Evolutionary conservation across 2,113 vertebrate genomes (phyloP).

Genomic region (Indicator indicator): DNA sequence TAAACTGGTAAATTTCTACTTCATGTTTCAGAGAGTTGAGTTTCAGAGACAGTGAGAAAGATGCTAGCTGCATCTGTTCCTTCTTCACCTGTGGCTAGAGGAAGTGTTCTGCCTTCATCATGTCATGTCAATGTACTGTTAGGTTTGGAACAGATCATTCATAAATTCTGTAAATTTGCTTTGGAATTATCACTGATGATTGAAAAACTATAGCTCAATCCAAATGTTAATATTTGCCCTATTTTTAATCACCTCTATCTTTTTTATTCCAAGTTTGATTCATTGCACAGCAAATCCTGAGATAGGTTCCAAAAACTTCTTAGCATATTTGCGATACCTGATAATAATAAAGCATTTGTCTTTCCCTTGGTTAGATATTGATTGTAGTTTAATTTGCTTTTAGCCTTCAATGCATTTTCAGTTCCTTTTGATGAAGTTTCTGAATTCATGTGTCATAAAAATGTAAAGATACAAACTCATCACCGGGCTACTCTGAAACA

Average conservation of each 20-base stretch:
- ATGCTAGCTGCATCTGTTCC: background rate
- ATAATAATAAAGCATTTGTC: background rate
- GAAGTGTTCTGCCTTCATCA: background rate
- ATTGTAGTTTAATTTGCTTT: background rate
- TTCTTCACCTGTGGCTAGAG: background rate
- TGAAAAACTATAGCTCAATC: background rate
- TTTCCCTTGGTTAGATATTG: background rate
- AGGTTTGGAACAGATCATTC: background rate
- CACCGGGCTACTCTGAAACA: background rate
- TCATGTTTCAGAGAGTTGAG: background rate
- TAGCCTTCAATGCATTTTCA: background rate
- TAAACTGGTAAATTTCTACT: background rate
- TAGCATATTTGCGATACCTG: background rate
- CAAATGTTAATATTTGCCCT: background rate
- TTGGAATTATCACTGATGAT: background rate
- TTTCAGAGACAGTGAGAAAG: background rate
- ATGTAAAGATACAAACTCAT: background rate
- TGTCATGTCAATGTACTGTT: background rate
- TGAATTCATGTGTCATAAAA: background rate
- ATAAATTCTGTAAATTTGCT: background rate
- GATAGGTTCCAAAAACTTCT: background rate
- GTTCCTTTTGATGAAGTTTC: background rate
- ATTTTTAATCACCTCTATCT: background rate
- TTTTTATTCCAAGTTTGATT: background rate
- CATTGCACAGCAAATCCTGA: background rate